Base-by-base conservation (phyloP, 2,797 vertebrate genomes). In the Aviceda leuphotes region DNA sequence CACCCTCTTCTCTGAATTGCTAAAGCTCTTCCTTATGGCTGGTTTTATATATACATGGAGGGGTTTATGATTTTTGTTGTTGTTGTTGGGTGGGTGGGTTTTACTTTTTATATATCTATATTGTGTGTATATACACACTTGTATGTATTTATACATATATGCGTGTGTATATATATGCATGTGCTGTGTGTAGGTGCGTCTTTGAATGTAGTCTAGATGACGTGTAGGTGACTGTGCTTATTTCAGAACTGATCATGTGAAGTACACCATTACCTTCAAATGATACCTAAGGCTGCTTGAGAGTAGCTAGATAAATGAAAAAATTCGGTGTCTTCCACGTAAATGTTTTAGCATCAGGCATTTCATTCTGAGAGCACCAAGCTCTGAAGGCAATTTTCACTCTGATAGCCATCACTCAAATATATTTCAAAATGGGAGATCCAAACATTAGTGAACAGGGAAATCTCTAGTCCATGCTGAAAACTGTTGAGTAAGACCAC, bases 1-100 rank as follows among this genome's bases (percentile, higher is more conserved):
- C 54, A 54, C 11, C 33, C 41, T 90, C 41, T 41, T 71, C 46
- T 82, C 73, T 74, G 37, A 89, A 52, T 30, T 83, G 33, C 49
- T 83, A 49, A 80, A 81, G 20, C 3, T 93, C 17, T 93, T 89
- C 49, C 61, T 80, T 85, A 59, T 61, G 79, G 37, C 3, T 90
- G 31, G 44, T 76, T 79, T 39, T 41, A 31, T 37, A 15, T 19
- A 21, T 26, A 43, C n/a, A 11, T n/a, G 11, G 12, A 30, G 6
- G 5, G 4, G 8, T 4, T 62, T 78, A 52, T 11, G 31, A 21
- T 18, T 17, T 56, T 41, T 37, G 37, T 10, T 37, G 37, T 37
- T 37, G 9, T 56, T 30, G 15, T 17, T 50, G 33, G 4, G 6
- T 54, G 8, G 18, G 52, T 20, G 30, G 11, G 20, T 72, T 68